Percentiles rank a stretch among this genome's conserved stretches.
These are phyloP conservation scores for Molorchus minor DNA, from an alignment of 2,888 invertebrate genomes.

Conservation along the genomic window DNA sequence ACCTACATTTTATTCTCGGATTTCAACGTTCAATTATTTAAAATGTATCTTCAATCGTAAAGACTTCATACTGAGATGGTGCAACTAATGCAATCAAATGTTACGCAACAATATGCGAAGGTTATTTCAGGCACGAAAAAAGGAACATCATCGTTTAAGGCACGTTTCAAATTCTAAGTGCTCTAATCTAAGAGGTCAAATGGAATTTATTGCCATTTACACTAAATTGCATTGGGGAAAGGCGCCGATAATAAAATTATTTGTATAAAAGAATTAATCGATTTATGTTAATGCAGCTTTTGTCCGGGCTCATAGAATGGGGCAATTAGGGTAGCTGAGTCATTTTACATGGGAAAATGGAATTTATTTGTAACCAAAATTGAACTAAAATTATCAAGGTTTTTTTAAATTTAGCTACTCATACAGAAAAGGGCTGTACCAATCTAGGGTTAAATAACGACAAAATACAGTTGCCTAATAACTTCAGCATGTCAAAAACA, in stretches of 20 bases:
- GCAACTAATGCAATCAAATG: slow-evolving; percentile 16
- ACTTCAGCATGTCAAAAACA: no score
- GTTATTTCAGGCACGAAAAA: slow-evolving; percentile 26
- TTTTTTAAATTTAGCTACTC: no score
- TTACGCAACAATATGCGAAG: slow-evolving; percentile 27
- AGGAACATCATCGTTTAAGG: slow-evolving; percentile 23
- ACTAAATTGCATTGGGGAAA: not conserved
- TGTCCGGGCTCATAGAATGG: no score
- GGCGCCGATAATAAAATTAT: not conserved
- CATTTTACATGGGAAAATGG: no score
- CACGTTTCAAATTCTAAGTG: slow-evolving; percentile 18
- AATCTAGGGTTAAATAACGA: no score
- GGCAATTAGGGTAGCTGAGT: no score
- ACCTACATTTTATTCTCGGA: not conserved
- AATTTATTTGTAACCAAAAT: no score
- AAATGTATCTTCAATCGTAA: slow-evolving; percentile 1
- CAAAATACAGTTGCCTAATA: no score
- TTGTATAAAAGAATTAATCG: no score
- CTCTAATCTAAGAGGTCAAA: not conserved
- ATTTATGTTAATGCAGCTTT: not conserved
- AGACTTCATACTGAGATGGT: not conserved
- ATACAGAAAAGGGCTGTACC: no score
- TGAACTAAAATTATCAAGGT: no score
- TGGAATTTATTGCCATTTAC: not conserved
- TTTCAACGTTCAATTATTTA: slow-evolving; percentile 12